Evolutionary conservation across 2,113 vertebrate genomes (phyloP).

Genomic region (Gymnarchus niloticus): DNA sequence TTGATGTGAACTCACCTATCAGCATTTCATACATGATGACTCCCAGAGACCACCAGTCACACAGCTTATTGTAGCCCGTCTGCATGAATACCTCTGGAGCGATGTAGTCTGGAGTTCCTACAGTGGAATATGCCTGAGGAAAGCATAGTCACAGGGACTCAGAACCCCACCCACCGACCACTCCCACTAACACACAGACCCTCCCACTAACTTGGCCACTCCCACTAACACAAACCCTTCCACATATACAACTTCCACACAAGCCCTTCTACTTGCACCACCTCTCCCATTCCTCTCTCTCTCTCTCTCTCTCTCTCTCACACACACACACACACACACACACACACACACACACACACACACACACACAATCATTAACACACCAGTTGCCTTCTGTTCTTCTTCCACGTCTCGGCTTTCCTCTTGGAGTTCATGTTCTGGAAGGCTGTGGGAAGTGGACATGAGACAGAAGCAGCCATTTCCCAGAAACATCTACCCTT

Average conservation of each 20-base stretch:
- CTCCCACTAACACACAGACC: not conserved
- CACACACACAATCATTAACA: conserved; percentile 37
- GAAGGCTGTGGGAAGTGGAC: conserved; percentile 68
- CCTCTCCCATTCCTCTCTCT: no score
- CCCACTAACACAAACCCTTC: not conserved
- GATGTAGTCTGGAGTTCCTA: conserved; percentile 95
- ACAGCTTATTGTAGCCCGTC: conserved; percentile 94
- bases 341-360: not conserved
- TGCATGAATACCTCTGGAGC: conserved; percentile 96
- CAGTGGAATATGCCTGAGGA: conserved; percentile 88
- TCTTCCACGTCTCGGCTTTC: conserved; percentile 99
- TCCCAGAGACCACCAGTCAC: conserved; percentile 97
- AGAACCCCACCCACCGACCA: not conserved
- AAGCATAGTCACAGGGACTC: conserved; percentile 11
- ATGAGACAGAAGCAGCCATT: not conserved
- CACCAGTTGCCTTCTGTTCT: conserved; percentile 93
- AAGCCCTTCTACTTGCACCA: not conserved
- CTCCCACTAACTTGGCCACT: not conserved
- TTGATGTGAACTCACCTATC: conserved; percentile 70
- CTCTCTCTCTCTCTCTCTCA: no score
- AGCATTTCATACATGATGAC: conserved; percentile 99
- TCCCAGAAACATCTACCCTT: not conserved
- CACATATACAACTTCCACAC: not conserved
- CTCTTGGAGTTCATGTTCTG: conserved; percentile 99
- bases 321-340: not conserved